These are phyloP conservation scores for Drosophila dunni DNA, from an alignment of 1,140 invertebrate species.

Conservation along the genomic window DNA sequence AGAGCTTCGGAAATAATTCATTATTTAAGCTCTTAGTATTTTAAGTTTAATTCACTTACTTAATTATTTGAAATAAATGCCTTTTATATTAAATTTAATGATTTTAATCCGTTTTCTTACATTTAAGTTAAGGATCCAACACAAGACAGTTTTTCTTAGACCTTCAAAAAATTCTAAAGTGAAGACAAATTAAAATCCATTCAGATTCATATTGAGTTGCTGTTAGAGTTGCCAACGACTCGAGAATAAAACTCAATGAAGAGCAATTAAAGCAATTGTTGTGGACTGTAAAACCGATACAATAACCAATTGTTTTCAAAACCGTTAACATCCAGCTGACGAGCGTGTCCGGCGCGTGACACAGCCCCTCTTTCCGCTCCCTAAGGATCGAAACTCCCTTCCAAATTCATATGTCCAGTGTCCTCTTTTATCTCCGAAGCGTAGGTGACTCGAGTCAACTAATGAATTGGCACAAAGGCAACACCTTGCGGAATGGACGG, in stretches of 20 bases:
- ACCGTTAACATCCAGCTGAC: constrained; percentile 15
- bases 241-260: constrained; percentile 67
- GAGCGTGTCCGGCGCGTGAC: constrained; percentile 31
- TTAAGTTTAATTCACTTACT: not conserved
- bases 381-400: not conserved
- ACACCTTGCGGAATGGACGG: constrained; percentile 55
- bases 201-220: not conserved
- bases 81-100: too few species aligned
- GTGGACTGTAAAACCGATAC: constrained; percentile 52
- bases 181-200: not conserved
- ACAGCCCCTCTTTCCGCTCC: constrained; percentile 4
- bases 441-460: constrained; percentile 46
- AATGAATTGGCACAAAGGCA: constrained; percentile 48
- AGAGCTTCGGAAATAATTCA: not conserved
- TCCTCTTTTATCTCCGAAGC: constrained; percentile 6
- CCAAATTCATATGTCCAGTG: not conserved
- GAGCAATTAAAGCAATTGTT: constrained; percentile 69
- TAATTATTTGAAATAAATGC: too few species aligned
- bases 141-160: not conserved
- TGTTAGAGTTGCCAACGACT: not conserved
- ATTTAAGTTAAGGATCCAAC: too few species aligned
- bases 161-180: too few species aligned
- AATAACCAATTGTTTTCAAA: constrained; percentile 59
- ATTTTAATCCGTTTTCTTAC: too few species aligned
- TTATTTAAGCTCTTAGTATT: not conserved